Conservation (phyloP, 2,113 vertebrate species). For the Bolborhynchus lineola region DNA sequence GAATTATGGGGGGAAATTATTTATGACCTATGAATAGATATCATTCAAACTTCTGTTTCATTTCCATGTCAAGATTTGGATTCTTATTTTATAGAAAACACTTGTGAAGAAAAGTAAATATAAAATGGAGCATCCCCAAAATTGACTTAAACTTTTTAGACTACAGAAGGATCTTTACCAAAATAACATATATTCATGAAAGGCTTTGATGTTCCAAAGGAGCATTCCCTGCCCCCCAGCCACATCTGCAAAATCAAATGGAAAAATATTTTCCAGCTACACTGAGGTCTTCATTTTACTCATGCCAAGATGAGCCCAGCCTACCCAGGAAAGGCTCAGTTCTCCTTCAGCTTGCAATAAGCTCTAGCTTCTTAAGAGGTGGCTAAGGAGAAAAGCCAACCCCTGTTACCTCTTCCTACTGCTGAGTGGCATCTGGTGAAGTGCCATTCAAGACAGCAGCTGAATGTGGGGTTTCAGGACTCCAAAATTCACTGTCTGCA, state of each 20-base stretch:
- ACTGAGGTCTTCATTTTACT: not conserved
- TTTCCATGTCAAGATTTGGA: not conserved
- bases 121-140: not conserved
- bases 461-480: not conserved
- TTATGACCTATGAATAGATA: not conserved
- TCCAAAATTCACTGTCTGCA: not conserved
- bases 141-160: not conserved
- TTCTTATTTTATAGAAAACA: not conserved
- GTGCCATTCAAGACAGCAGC: fast-evolving
- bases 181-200: not conserved
- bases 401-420: not conserved
- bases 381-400: not conserved
- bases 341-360: not conserved
- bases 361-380: not conserved
- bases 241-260: not conserved
- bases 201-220: slow-evolving; percentile 17
- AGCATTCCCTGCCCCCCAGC: not conserved
- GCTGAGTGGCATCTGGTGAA: not conserved
- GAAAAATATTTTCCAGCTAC: slow-evolving; percentile 2
- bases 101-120: not conserved
- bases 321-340: not conserved
- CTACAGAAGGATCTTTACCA: not conserved
- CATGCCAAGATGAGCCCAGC: not conserved
- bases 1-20: not conserved
- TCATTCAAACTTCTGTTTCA: not conserved